Conservation (phyloP, 2,113 vertebrate species). For the Micromys minutus region DNA sequence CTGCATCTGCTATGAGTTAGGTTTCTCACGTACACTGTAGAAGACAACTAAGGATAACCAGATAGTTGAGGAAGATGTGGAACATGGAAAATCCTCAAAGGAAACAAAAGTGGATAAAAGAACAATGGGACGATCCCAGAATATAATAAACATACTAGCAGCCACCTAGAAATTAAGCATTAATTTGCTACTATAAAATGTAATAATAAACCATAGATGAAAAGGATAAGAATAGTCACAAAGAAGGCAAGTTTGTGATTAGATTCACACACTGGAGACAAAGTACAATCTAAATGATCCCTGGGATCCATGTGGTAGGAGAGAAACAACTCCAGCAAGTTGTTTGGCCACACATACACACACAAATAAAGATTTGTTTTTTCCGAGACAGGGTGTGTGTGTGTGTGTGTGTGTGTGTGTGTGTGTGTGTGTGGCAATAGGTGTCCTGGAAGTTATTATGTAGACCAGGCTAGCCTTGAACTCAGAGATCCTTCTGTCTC, state of each 20-base stretch:
- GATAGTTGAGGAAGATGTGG: slow-evolving; percentile 18
- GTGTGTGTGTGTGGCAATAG: no score
- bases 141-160: not conserved
- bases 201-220: not conserved
- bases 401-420: no score
- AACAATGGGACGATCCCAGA: not conserved
- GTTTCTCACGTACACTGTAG: slow-evolving; percentile 26
- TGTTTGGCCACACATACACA: not conserved
- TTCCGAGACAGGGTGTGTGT: not conserved
- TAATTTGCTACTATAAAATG: not conserved
- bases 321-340: not conserved
- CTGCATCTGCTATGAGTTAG: slow-evolving; percentile 12
- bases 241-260: slow-evolving; percentile 20
- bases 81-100: slow-evolving; percentile 10
- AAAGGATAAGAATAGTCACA: not conserved
- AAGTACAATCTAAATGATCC: slow-evolving; percentile 11
- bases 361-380: not conserved
- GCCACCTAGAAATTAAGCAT: slow-evolving; percentile 45
- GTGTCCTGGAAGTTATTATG: not conserved
- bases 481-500: not conserved
- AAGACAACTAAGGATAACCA: not conserved
- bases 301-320: not conserved
- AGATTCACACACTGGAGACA: not conserved
- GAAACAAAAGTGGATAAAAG: slow-evolving; percentile 3
- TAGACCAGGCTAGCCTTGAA: not conserved